Conservation (phyloP, 2,797 vertebrate genomes). For the Mus minutoides region DNA sequence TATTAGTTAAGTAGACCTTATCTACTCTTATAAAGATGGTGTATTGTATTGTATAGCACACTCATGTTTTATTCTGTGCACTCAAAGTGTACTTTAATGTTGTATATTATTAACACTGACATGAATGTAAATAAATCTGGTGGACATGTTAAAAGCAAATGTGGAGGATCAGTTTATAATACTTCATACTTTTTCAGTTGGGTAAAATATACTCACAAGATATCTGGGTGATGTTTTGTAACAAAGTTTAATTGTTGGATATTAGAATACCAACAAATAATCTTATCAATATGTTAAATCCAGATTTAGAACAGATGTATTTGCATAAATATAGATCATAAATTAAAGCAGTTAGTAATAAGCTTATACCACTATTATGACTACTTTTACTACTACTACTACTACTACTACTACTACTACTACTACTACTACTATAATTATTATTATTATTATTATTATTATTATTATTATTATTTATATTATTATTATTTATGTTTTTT, state of each 20-base stretch:
- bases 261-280: not conserved
- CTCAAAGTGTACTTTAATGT: conserved; percentile 51
- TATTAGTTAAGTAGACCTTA: not conserved
- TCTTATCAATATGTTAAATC: conserved; percentile 20
- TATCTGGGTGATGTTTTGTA: conserved; percentile 51
- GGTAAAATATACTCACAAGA: not conserved
- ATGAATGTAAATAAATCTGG: conserved; percentile 56
- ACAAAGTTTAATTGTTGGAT: conserved; percentile 47
- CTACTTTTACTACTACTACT: not conserved
- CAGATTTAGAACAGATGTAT: not conserved
- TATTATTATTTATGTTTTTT: not conserved
- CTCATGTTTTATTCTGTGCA: conserved; percentile 23
- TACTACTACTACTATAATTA: too few relatives aligned
- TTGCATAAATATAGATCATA: not conserved
- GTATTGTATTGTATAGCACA: not conserved
- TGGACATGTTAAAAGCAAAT: conserved; percentile 43
- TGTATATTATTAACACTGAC: conserved; percentile 69
- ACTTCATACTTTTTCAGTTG: conserved; percentile 57
- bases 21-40: not conserved
- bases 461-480: not conserved
- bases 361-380: not conserved
- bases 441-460: not conserved
- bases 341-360: not conserved
- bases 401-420: too few relatives aligned
- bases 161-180: conserved; percentile 43